phyloP scores from a whole-genome alignment of 92 coral and sea anemone genomes.

The Chrysogorgia sp. region DNA sequence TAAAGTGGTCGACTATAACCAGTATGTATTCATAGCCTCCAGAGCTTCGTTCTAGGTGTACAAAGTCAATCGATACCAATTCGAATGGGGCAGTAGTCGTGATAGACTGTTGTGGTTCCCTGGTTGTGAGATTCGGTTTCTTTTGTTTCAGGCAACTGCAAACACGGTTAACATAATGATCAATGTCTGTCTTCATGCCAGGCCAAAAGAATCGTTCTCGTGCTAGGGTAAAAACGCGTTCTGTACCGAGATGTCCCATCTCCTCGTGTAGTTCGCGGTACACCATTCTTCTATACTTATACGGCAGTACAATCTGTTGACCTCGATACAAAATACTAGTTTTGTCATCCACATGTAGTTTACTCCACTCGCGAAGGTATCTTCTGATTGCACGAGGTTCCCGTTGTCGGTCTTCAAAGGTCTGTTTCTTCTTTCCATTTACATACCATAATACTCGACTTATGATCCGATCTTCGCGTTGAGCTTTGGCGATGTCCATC shows the following conservation, averaged over 20 bases:
- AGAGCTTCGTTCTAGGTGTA: constrained; percentile 12
- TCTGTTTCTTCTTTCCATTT: background rate
- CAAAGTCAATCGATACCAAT: constrained; percentile 10
- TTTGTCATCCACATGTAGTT: background rate
- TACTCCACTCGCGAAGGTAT: constrained; percentile 11
- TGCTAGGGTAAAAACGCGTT: constrained; percentile 20
- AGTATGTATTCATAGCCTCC: constrained; percentile 22
- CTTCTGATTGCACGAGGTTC: constrained; percentile 8
- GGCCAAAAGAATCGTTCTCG: constrained; percentile 37
- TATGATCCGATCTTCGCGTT: background rate
- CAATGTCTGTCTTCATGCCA: constrained; percentile 25
- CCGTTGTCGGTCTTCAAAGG: background rate
- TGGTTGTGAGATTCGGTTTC: constrained; percentile 1
- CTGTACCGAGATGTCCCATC: constrained; percentile 28
- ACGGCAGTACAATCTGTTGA: constrained; percentile 4
- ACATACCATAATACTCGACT: constrained; percentile 17
- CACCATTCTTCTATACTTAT: background rate
- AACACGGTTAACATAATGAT: constrained; percentile 16
- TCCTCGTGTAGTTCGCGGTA: constrained; percentile 16
- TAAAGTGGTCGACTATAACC: constrained; percentile 5
- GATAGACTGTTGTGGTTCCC: constrained; percentile 7
- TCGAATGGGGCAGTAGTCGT: background rate
- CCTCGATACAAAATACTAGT: constrained; percentile 2
- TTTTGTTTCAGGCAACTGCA: constrained; percentile 24
- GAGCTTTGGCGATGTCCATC: background rate